Evolutionary conservation across 2,888 invertebrate genomes (phyloP), one percentile per base, ranked within the genome.

Genomic region (Druceiella hillmani): DNA sequence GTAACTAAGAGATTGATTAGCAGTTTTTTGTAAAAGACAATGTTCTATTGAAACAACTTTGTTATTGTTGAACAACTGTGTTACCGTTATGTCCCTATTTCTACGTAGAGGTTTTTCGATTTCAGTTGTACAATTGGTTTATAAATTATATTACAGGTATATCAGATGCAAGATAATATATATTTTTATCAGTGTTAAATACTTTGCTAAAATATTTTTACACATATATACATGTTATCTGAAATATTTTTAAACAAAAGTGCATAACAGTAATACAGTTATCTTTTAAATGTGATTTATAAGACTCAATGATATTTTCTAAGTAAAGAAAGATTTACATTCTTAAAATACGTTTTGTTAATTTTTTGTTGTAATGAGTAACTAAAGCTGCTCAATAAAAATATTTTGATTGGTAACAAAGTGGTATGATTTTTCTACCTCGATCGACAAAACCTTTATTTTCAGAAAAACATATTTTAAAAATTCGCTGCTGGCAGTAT

Each of bases 271-370:
- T 31, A 31, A 25, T 25, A n/a, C n/a, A 25, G 25, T 25, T 25
- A 11, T 25, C 25, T 11, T 25, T 25, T 25, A n/a, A 25, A 25
- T 25, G 25, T 25, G 25, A 25, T 25, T 25, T 25, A 25, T 25
- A 25, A 25, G 25, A 25, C 25, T 25, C 11, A 25, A 25, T 25
- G 25, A 25, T 25, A 25, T 11, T 25, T 25, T 25, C 25, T 25
- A 25, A n/a, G 15, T 9, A 32, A 22, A 32, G 32, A 31, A 31
- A 31, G 31, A 31, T 31, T 31, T 31, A 31, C 20, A 20, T n/a
- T n/a, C n/a, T 31, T 31, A 30, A 33, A 33, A 24, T 33, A 33
- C 25, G 25, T 30, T 30, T 30, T 33, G 33, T 33, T 25, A 25
- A 33, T 25, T 33, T 22, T 13, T 33, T 33, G 33, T n/a, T n/a